Percentiles rank a stretch among this genome's conserved stretches.
Conservation (phyloP, 92 coral and sea anemone genomes). For the Umimayanthus chanpuru region DNA sequence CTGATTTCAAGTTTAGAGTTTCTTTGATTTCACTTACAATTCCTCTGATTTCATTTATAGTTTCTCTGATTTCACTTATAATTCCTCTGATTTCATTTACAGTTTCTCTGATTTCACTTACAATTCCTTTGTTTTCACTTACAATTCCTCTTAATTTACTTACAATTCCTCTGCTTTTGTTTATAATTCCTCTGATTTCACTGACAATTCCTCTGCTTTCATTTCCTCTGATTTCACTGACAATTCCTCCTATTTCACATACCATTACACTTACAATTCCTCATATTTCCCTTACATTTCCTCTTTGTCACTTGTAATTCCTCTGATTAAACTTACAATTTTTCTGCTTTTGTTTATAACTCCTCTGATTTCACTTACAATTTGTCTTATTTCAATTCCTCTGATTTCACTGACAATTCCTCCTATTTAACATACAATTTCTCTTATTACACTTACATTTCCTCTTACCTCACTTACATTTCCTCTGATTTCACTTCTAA, state of each 20-base stretch:
- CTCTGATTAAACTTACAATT: background rate
- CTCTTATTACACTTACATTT: background rate
- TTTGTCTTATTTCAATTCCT: too few relatives aligned
- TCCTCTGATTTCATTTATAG: too few relatives aligned
- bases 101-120: background rate
- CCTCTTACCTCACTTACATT: background rate
- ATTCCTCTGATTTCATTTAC: background rate
- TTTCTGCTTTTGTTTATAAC: background rate
- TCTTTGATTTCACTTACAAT: too few relatives aligned
- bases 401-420: background rate
- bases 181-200: background rate
- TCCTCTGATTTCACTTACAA: background rate
- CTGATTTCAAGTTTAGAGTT: too few relatives aligned
- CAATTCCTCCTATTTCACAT: too few relatives aligned
- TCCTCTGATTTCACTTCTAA: background rate
- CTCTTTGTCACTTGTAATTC: too few relatives aligned
- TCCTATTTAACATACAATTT: background rate
- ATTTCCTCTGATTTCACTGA: too few relatives aligned
- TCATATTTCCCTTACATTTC: background rate
- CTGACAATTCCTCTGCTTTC: too few relatives aligned
- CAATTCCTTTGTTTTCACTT: too few relatives aligned
- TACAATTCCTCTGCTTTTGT: background rate
- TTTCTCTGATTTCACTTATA: background rate
- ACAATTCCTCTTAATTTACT: background rate
- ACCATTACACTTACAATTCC: background rate